Conservation (phyloP, 2,797 vertebrate species). For the Sylvia borin region DNA sequence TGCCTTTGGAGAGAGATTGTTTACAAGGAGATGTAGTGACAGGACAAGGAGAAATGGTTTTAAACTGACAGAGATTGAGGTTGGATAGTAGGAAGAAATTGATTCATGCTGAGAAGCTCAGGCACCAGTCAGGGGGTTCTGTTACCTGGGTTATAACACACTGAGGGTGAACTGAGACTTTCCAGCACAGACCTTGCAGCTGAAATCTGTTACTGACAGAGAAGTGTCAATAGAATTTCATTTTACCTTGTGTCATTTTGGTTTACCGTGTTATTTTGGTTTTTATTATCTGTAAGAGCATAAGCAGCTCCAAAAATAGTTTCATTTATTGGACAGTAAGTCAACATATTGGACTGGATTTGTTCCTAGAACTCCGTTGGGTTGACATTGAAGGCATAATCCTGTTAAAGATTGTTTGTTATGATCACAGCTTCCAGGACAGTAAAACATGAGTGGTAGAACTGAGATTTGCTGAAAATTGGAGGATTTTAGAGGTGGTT, state of each 20-base stretch:
- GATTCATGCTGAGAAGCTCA: background rate
- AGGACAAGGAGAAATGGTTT: background rate
- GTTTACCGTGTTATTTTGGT: background rate
- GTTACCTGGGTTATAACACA: fast-evolving
- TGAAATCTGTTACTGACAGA: background rate
- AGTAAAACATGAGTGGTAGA: background rate
- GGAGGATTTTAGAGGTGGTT: background rate
- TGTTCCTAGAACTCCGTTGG: background rate
- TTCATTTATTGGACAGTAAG: background rate
- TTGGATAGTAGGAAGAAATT: background rate
- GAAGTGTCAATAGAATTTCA: background rate
- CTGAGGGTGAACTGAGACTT: background rate
- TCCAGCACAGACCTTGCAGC: background rate
- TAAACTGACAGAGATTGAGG: background rate
- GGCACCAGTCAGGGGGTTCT: background rate
- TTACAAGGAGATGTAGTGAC: background rate
- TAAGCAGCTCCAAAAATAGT: background rate
- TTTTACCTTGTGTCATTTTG: background rate
- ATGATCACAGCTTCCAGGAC: background rate
- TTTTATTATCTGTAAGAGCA: background rate
- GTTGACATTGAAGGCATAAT: background rate
- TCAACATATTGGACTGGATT: background rate
- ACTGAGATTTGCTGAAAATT: background rate
- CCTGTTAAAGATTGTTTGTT: background rate
- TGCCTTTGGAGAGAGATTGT: background rate